Base-by-base conservation (phyloP, 2,888 invertebrate species). In the Eurytoma californica region DNA sequence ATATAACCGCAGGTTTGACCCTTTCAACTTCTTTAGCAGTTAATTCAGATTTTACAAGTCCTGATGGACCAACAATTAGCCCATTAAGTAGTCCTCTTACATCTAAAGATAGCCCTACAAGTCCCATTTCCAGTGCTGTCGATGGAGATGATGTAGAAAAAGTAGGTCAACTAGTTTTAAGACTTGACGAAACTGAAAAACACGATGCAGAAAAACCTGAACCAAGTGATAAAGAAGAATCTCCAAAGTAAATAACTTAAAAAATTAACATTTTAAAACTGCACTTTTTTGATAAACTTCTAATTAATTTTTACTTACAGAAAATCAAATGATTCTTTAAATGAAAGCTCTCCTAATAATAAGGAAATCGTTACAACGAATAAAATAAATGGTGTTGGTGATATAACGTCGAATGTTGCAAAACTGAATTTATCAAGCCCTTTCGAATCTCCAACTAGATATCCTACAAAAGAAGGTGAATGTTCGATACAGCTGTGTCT, bases 401-500 rank as follows among this genome's bases (percentile, higher is more conserved):
- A 86, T 18, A 78, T 86, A 53, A 85, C 84, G 7, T 67, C 74
- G 4, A 85, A 83, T n/a, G 81, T 87, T 18, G 83, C 86, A 3
- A 86, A 84, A 76, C 65, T 88, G 3, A 83, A 83, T 16, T 77
- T 87, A 49, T 76, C 77, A 2, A 82, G 76, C 49, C 80, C 80
- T 55, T 24, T 47, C 30, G 83, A 86, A 65, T 84, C 86, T 0
- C 84, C 85, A 3, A 93, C 94, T 0, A 93, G 95, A 20, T 95
- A 95, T 87, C 92, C 94, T 55, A 94, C 94, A 86, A 94, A 94
- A 83, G 95, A 95, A 76, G 95, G 95, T 60, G 96, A 96, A 84
- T 95, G 95, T 89, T 95, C 96, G 28, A 93, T 98, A 70, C 94
- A 95, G 85, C 96, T 97, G 0, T 98, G 98, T 88, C 93, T 99